Evolutionary conservation across 2,888 invertebrate species (phyloP), one percentile per base, ranked within the genome.

Genomic region (Cryptocheilus praepositus): DNA sequence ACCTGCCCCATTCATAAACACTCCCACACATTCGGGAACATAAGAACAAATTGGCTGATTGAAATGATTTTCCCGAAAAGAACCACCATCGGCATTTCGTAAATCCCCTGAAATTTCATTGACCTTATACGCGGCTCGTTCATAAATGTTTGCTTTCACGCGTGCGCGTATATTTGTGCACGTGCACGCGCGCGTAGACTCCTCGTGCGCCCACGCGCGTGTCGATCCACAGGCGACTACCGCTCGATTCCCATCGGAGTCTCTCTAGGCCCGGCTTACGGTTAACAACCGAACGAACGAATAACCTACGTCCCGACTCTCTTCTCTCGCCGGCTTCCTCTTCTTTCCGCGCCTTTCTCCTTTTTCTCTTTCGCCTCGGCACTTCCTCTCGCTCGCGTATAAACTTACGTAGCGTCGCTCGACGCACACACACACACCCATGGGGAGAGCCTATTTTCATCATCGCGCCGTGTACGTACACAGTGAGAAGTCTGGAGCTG

Each of bases 131-230:
- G 52, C 59, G 64, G 59, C 67, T 57, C 64, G 49, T 58, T 68
- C 55, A 61, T 43, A 25, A 53, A 63, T 64, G 61, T 65, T 71
- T 58, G 61, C 55, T 52, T 67, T 69, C 69, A 62, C 54, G 54
- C 63, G 56, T 64, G 44, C 59, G 54, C 57, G 63, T 61, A 62
- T 52, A 66, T 53, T 51, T 51, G 59, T 36, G 45, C 61, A 52
- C 65, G 57, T 59, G 63, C 69, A 71, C 43, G 8, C 13, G 13
- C 61, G 15, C 44, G 51, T 36, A 61, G 52, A 13, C 25, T 45
- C 46, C 65, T 55, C 55, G 64, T 56, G 54, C 56, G 56, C 55
- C 57, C 46, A 74, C 55, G 60, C 69, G 64, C 74, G 70, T 68
- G 69, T 70, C n/a, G 44, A 21, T 36, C 36, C 58, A 56, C 58